Base-by-base conservation (phyloP, 2,113 vertebrate genomes). In the Alethe castanea region DNA sequence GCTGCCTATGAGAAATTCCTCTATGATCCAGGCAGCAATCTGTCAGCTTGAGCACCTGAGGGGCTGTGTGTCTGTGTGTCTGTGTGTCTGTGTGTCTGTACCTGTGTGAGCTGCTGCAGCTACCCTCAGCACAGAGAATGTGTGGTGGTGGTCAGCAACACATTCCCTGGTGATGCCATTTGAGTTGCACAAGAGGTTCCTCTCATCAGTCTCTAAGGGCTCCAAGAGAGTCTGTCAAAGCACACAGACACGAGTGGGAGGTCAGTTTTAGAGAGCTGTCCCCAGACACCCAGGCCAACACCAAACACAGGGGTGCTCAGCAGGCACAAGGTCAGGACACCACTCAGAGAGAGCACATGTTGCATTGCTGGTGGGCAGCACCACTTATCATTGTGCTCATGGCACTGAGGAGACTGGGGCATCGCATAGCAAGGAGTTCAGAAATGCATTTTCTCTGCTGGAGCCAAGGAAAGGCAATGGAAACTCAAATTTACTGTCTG, bases 291-390 rank as follows among this genome's bases (percentile, higher is more conserved):
- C 45, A 19, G 29, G 44, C 14, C 69, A 45, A 40, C 26, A 47
- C 23, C 11, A 65, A 69, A 50, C 4, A 6, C 38, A 10, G 1
- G 25, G 36, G 31, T 18, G 44, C 48, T 71, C 45, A 50, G 67
- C 25, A 94, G 70, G 50, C 28, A 11, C 0, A 12, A 78, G 40
- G 29, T 20, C 47, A 53, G 52, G 31, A 44, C 35, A 77, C 12
- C 7, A 7, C 38, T 45, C 2, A 1, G 29, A 24, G 11, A 29
- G 14, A 24, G 40, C 9, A 20, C 0, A 0, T 19, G 22, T 20
- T 64, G 61, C 11, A 1, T 12, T 67, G 47, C 31, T 53, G 38
- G n/a, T 60, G 85, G 38, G 52, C 44, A 84, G 8, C 14, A 15
- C 23, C 57, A 48, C 3, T 1, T 36, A 35, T 25, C 22, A 5